Base-by-base conservation (phyloP, 2,888 invertebrate species). In the Harpalus rubripes region DNA sequence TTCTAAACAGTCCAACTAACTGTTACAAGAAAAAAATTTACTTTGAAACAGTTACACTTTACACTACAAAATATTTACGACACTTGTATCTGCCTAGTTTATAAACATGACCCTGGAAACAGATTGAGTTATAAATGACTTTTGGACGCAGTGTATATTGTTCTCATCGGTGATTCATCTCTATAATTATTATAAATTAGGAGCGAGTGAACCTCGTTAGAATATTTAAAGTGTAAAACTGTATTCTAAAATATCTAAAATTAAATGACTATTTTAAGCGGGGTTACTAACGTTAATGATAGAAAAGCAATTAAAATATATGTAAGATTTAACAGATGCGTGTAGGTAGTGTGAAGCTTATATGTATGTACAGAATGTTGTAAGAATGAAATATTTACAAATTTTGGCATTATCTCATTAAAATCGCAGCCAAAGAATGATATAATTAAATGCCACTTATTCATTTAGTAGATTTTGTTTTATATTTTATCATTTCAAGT, bases 341-440 rank as follows among this genome's bases (percentile, higher is more conserved):
- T 18, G 63, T 63, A 63, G 63, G 12, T 74, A 15, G 72, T 44
- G n/a, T 5, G 41, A 8, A 44, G 72, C 4, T 72, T 7, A 18
- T 74, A 7, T 18, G 72, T n/a, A n/a, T 44, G 44, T 74, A 12
- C 15, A 74, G 72, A 74, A 26, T 68, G 68, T 68, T 32, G 39
- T 68, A 68, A 68, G 68, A 39, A 74, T 74, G 44, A 74, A 74
- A 44, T 74, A 74, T 74, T 16, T 12, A 41, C 18, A 74, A 10
- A 12, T 16, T 74, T 74, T 74, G 72, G 72, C 72, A 18, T 74
- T 74, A 41, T 41, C 44, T 44, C 41, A 16, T 6, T 18, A 18
- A 74, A 44, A 74, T n/a, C 16, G 41, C 10, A 74, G 72, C 72
- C 72, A 74, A 18, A 44, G 44, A 74, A 44, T 44, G 16, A 74